Conservation (phyloP, 92 coral and sea anemone genomes). For the Parazoanthus atlanticus region DNA sequence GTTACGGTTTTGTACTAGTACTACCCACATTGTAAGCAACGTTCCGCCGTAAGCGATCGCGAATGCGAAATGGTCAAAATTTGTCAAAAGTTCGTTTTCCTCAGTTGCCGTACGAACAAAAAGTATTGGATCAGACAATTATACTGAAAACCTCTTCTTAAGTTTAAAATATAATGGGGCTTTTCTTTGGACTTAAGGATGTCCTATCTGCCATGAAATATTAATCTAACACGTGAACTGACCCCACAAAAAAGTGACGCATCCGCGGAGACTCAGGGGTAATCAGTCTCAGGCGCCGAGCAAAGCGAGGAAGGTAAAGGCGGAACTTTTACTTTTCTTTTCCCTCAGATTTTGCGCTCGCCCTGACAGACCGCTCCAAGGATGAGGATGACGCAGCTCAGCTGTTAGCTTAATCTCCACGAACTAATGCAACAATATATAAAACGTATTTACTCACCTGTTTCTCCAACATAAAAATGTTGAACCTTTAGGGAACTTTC, state of each 20-base stretch:
- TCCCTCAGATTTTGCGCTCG: too few relatives aligned
- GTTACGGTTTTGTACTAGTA: not conserved
- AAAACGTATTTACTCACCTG: not conserved
- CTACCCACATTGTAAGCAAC: not conserved
- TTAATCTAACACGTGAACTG: too few relatives aligned
- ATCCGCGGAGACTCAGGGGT: too few relatives aligned
- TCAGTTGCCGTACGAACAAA: not conserved
- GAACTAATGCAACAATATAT: not conserved
- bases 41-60: not conserved
- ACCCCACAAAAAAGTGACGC: too few relatives aligned
- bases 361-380: not conserved
- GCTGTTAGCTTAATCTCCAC: not conserved
- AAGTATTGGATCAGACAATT: not conserved
- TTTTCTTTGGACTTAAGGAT: not conserved
- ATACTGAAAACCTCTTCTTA: not conserved
- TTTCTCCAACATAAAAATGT: not conserved
- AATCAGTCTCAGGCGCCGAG: too few relatives aligned
- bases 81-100: not conserved
- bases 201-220: too few relatives aligned
- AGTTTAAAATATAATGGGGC: not conserved
- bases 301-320: too few relatives aligned
- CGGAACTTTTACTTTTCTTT: too few relatives aligned
- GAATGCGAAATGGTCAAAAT: not conserved
- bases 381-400: too few relatives aligned
- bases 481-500: not conserved